Conservation (phyloP, 2,888 invertebrate genomes). For the Stomorhina lunata region DNA sequence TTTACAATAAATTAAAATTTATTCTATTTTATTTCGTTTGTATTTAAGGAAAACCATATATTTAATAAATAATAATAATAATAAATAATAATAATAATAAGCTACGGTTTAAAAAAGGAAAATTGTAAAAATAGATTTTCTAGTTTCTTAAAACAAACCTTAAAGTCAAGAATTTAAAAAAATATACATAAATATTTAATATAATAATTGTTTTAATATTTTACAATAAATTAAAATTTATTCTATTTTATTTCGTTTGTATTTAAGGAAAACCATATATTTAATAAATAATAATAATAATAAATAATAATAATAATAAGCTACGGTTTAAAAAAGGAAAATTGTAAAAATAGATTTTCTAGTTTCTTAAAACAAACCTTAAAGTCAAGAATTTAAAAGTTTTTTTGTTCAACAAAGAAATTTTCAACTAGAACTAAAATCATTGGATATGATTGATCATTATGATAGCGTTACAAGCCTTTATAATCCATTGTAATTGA, state of each 20-base stretch:
- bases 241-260: slow-evolving; percentile 1
- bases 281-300: slow-evolving; percentile 43
- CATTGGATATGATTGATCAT: no score
- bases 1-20: no score
- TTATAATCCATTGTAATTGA: no score
- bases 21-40: slow-evolving; percentile 2
- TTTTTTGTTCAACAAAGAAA: no score
- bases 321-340: slow-evolving; percentile 27
- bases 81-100: no score
- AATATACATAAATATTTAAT: background rate
- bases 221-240: no score
- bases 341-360: background rate
- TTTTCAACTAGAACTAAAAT: no score
- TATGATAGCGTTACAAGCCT: no score
- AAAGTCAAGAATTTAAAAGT: background rate
- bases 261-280: slow-evolving; percentile 4
- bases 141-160: slow-evolving; percentile 44
- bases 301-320: no score
- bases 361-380: slow-evolving; percentile 42
- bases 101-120: slow-evolving; percentile 28
- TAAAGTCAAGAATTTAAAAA: background rate
- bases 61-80: slow-evolving; percentile 43
- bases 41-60: slow-evolving; percentile 2
- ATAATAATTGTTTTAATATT: no score
- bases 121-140: background rate